phyloP scores from a whole-genome alignment of 1,140 invertebrate genomes.

The Hycleus cichorii region DNA sequence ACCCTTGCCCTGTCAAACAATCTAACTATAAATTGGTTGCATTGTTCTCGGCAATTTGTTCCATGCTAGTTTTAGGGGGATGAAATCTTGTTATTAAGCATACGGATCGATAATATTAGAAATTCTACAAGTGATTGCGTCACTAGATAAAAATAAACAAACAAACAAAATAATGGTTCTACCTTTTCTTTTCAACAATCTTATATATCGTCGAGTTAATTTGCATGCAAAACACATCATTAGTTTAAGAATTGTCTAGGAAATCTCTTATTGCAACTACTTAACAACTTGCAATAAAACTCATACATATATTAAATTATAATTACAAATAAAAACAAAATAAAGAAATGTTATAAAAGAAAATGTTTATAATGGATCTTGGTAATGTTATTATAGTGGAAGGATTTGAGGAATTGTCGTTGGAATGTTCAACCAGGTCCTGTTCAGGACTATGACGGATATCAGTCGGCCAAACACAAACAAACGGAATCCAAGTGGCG shows the following conservation, averaged over 20 bases:
- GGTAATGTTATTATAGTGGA: background rate
- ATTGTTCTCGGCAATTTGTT: conserved; percentile 14
- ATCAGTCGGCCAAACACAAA: conserved; percentile 28
- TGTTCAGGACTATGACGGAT: conserved; percentile 26
- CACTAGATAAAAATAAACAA: background rate
- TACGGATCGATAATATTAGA: background rate
- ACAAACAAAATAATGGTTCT: background rate
- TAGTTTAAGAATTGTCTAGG: background rate
- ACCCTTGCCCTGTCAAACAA: conserved; percentile 25
- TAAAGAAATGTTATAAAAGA: background rate
- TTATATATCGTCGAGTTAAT: background rate
- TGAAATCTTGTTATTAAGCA: background rate
- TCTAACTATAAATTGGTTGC: conserved; percentile 27
- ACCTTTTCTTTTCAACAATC: background rate
- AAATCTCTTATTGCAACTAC: background rate
- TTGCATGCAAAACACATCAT: background rate
- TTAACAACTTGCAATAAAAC: background rate
- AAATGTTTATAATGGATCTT: background rate
- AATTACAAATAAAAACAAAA: background rate
- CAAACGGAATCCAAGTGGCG: conserved; percentile 30
- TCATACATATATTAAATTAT: background rate
- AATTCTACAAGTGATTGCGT: background rate
- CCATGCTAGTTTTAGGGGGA: background rate
- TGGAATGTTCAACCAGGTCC: background rate
- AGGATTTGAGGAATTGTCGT: background rate